Conservation (phyloP, 2,113 vertebrate species). For the Etheostoma spectabile region DNA sequence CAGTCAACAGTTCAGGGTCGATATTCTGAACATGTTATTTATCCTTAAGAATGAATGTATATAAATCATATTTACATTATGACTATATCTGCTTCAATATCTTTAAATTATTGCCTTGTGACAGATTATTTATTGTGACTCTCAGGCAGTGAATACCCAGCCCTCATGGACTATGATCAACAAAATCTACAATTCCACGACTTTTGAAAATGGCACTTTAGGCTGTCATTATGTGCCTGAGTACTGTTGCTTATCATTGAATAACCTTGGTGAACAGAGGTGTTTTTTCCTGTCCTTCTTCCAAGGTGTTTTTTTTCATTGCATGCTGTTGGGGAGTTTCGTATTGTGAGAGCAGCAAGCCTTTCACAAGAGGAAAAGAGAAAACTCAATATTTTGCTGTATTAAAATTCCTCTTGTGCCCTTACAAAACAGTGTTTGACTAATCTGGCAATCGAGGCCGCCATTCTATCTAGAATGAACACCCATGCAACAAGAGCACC, state of each 20-base stretch:
- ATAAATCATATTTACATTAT: slow-evolving; percentile 13
- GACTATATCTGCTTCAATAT: slow-evolving; percentile 41
- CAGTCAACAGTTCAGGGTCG: slow-evolving; percentile 5
- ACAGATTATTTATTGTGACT: slow-evolving; percentile 43
- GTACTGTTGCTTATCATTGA: slow-evolving; percentile 80
- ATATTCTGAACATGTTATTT: slow-evolving; percentile 27
- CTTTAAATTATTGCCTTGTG: slow-evolving; percentile 47
- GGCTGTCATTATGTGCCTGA: slow-evolving; percentile 73
- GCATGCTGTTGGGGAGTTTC: slow-evolving; percentile 68
- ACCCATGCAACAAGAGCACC: slow-evolving; percentile 37
- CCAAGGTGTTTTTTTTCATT: slow-evolving; percentile 75
- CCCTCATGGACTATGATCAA: slow-evolving; percentile 63
- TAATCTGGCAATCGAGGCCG: slow-evolving; percentile 65
- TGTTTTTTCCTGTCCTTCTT: slow-evolving; percentile 76
- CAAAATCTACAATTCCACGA: slow-evolving; percentile 69
- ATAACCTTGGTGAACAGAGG: slow-evolving; percentile 82
- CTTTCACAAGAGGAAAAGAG: slow-evolving; percentile 72
- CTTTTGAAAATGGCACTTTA: slow-evolving; percentile 72
- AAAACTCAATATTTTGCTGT: slow-evolving; percentile 71
- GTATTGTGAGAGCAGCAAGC: slow-evolving; percentile 63
- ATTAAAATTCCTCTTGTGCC: slow-evolving; percentile 75
- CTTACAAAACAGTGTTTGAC: slow-evolving; percentile 58
- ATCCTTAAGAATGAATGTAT: slow-evolving; percentile 1
- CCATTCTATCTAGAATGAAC: slow-evolving; percentile 42
- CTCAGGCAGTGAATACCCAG: slow-evolving; percentile 34